Conservation (phyloP, 2,113 vertebrate genomes). For the Peromyscus polionotus region DNA sequence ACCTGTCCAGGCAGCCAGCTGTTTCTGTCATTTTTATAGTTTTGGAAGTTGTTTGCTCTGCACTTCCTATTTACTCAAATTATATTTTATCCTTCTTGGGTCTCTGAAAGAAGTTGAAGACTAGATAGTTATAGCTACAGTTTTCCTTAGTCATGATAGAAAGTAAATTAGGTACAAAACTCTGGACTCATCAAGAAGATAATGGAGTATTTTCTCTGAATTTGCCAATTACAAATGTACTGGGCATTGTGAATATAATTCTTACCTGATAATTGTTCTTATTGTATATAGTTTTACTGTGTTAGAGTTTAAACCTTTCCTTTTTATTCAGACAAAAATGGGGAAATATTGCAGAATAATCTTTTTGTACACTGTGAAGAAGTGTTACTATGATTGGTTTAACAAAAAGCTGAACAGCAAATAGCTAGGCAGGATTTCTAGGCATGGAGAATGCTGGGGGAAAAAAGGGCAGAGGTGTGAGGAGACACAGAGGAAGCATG, state of each 20-base stretch:
- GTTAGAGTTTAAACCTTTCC: background rate
- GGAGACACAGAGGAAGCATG: background rate
- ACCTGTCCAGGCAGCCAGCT: background rate
- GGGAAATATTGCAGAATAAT: background rate
- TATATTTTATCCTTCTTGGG: background rate
- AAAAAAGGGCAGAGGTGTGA: background rate
- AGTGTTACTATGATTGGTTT: background rate
- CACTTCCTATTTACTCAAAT: background rate
- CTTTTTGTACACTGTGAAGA: background rate
- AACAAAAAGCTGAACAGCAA: background rate
- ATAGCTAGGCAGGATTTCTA: background rate
- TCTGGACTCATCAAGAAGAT: background rate
- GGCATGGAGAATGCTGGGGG: background rate
- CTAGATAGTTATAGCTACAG: background rate
- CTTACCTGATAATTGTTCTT: background rate
- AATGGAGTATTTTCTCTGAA: background rate
- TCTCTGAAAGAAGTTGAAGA: background rate
- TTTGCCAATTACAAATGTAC: background rate
- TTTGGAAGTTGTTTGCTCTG: background rate
- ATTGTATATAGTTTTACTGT: background rate
- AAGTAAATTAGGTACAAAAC: background rate
- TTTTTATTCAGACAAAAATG: background rate
- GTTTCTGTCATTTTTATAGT: background rate
- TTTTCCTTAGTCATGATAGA: background rate
- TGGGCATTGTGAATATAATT: background rate